Percentiles rank a stretch among this genome's conserved stretches.
Evolutionary conservation across 2,113 vertebrate species (phyloP).

Genomic region (Fulica atra): DNA sequence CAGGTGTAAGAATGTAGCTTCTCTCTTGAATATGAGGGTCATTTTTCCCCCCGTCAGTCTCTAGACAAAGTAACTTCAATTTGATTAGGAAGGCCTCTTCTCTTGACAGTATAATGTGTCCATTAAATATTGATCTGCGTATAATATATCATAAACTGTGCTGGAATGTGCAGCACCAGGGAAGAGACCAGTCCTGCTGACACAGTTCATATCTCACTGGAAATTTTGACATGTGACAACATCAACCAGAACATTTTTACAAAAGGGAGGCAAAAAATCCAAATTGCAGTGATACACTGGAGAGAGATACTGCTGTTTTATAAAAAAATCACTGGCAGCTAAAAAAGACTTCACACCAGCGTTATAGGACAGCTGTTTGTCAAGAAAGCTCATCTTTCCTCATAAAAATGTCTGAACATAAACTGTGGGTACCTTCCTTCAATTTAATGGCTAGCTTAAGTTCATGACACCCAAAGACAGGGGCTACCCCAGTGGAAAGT

Average conservation of each 20-base stretch:
- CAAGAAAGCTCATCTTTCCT: background rate
- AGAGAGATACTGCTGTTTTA: background rate
- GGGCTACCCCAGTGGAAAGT: background rate
- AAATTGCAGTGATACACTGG: background rate
- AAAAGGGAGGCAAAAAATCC: background rate
- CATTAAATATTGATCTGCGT: constrained; percentile 49
- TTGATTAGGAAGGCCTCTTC: background rate
- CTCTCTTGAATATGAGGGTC: background rate
- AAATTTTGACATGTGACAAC: constrained; percentile 46
- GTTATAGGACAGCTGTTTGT: background rate
- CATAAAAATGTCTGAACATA: background rate
- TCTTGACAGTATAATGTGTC: background rate
- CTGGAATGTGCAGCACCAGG: background rate
- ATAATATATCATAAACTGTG: constrained; percentile 17
- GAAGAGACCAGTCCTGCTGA: background rate
- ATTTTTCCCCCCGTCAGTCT: background rate
- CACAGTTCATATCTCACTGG: constrained; percentile 27
- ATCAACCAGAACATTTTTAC: constrained; percentile 16
- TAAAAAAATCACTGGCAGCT: background rate
- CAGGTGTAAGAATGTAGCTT: background rate
- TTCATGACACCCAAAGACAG: background rate
- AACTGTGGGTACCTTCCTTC: background rate
- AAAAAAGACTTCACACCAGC: background rate
- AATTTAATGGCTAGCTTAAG: background rate
- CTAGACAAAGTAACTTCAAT: constrained; percentile 7